These are phyloP conservation scores for Galemys pyrenaicus DNA, from an alignment of 2,113 vertebrate genomes.

Conservation along the genomic window DNA sequence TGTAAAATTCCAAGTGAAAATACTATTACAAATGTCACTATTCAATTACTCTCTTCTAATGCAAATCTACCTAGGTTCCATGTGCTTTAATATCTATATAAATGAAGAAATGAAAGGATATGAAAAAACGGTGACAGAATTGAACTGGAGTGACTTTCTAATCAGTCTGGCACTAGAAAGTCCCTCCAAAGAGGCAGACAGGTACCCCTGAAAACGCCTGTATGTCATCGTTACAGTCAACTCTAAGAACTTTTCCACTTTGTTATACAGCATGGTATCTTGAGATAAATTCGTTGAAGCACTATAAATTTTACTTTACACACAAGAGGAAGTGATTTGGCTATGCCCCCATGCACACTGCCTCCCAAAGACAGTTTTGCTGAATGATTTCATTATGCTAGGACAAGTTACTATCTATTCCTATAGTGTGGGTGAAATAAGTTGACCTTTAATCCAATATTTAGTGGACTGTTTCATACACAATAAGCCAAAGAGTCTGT, in stretches of 20 bases:
- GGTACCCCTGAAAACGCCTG: not conserved
- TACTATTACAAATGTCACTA: not conserved
- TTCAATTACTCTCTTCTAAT: not conserved
- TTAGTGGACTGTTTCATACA: slow-evolving; percentile 38
- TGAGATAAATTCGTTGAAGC: not conserved
- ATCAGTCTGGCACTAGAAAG: not conserved
- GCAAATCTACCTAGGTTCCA: not conserved
- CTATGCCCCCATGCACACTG: not conserved
- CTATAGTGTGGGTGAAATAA: slow-evolving; percentile 46
- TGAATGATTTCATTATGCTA: slow-evolving; percentile 50
- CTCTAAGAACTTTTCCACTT: not conserved
- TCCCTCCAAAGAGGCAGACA: not conserved
- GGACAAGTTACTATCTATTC: slow-evolving; percentile 67
- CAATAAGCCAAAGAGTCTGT: slow-evolving; percentile 34
- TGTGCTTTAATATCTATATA: not conserved
- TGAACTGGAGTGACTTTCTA: not conserved
- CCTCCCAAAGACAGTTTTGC: slow-evolving; percentile 45
- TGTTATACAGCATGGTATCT: not conserved
- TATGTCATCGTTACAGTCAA: not conserved
- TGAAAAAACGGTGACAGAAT: not conserved
- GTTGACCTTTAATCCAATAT: slow-evolving; percentile 40
- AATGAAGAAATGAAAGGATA: not conserved
- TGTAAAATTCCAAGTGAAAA: not conserved
- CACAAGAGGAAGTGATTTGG: not conserved
- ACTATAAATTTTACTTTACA: slow-evolving; percentile 34